Evolutionary conservation across 2,113 vertebrate species (phyloP).

Genomic region (Rafetus swinhoei): DNA sequence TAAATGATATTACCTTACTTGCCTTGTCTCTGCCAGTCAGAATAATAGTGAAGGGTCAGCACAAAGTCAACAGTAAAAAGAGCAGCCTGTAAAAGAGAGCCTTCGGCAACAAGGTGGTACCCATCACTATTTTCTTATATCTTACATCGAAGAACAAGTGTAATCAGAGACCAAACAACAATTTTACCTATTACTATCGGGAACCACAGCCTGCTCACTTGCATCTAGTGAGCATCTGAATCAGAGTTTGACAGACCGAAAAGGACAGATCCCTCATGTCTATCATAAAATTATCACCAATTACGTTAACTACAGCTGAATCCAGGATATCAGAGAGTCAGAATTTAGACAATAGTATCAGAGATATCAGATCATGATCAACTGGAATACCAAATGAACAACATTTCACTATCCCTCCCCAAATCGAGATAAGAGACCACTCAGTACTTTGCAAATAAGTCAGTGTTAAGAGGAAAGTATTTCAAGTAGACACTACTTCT

Average conservation of each 20-base stretch:
- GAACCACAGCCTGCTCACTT: not conserved
- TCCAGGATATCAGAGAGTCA: not conserved
- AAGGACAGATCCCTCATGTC: not conserved
- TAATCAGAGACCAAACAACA: not conserved
- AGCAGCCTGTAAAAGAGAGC: not conserved
- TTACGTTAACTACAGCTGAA: not conserved
- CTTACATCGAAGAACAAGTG: not conserved
- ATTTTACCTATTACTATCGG: not conserved
- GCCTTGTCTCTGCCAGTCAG: too few species aligned
- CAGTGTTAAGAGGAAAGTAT: not conserved
- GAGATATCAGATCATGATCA: fast-evolving
- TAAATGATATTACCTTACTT: too few species aligned
- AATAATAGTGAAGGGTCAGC: not conserved
- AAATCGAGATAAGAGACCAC: not conserved
- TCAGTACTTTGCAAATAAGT: not conserved
- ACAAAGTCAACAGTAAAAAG: fast-evolving
- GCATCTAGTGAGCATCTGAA: not conserved
- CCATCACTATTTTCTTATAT: not conserved
- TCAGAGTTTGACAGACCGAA: not conserved
- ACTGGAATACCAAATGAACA: not conserved
- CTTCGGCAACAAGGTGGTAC: fast-evolving
- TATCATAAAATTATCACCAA: not conserved
- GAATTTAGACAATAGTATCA: not conserved
- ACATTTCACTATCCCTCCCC: not conserved
- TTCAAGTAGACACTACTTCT: not conserved